These are phyloP conservation scores for Dryobates pubescens DNA, from an alignment of 2,797 vertebrate genomes.

Conservation along the genomic window DNA sequence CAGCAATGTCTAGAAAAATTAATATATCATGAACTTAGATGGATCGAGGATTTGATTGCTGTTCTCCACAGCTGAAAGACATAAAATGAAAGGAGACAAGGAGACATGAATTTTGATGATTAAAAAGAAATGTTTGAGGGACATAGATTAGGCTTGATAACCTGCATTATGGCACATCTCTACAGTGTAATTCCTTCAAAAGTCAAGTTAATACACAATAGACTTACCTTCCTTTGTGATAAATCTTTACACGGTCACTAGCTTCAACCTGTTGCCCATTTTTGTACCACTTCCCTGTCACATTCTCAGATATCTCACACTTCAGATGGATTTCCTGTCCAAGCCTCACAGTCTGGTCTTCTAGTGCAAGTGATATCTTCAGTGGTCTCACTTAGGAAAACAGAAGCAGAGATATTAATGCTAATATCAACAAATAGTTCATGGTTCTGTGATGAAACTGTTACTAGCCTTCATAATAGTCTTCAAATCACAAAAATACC, in stretches of 20 bases:
- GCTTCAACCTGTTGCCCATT: slow-evolving; percentile 92
- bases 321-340: slow-evolving; percentile 92
- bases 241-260: slow-evolving; percentile 87
- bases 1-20: background rate
- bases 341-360: slow-evolving; percentile 86
- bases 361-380: slow-evolving; percentile 89
- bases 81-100: background rate
- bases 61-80: background rate
- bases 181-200: background rate
- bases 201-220: background rate
- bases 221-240: slow-evolving; percentile 90
- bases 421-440: background rate
- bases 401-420: background rate
- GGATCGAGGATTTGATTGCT: background rate
- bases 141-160: background rate
- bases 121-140: background rate
- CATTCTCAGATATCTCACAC: slow-evolving; percentile 94
- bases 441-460: background rate
- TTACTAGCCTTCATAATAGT: background rate
- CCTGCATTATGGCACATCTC: background rate
- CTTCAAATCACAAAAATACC: background rate
- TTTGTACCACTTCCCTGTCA: slow-evolving; percentile 95
- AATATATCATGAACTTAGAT: background rate
- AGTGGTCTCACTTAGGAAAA: slow-evolving; percentile 89
- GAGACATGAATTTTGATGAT: background rate